A percentile compares a stretch with the other conserved stretches of the same genome.
phyloP scores from a whole-genome alignment of 1,140 invertebrate genomes.

The Zelostemma sp. region DNA sequence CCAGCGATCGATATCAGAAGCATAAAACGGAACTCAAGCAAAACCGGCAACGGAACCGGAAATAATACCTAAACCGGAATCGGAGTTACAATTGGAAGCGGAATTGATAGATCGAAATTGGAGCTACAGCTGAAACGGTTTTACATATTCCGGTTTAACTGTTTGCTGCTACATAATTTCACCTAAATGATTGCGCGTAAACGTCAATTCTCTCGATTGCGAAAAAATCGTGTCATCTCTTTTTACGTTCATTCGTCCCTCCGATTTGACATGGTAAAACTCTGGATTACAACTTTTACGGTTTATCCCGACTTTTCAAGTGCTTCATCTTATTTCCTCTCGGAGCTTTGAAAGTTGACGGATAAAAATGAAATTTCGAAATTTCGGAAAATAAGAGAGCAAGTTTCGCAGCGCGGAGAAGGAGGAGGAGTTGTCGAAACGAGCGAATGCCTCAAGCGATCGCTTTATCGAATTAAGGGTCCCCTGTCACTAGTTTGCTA shows the following conservation, averaged over 20 bases:
- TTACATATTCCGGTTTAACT: slow-evolving; percentile 26
- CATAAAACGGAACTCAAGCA: slow-evolving; percentile 28
- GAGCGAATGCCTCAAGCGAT: slow-evolving; percentile 40
- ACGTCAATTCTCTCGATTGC: too few species aligned
- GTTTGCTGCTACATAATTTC: neutral
- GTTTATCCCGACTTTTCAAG: too few species aligned
- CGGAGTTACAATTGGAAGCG: slow-evolving; percentile 40
- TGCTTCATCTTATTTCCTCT: too few species aligned
- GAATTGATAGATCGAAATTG: slow-evolving; percentile 43
- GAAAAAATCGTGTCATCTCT: too few species aligned
- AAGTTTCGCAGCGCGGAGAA: neutral
- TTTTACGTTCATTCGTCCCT: too few species aligned
- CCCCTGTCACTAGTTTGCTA: slow-evolving; percentile 46
- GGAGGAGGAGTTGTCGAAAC: slow-evolving; percentile 33
- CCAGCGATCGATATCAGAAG: slow-evolving; percentile 28
- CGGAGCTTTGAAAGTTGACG: too few species aligned
- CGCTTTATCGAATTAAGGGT: slow-evolving; percentile 44
- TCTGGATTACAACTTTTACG: too few species aligned
- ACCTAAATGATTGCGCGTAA: neutral
- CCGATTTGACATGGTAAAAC: too few species aligned
- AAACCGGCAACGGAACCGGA: slow-evolving; percentile 35
- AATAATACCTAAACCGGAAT: slow-evolving; percentile 43
- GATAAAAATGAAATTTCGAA: neutral
- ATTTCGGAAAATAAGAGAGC: slow-evolving; percentile 21
- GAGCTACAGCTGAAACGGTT: slow-evolving; percentile 30